phyloP scores from a whole-genome alignment of 2,113 vertebrate species.

The Xiphophorus couchianus region DNA sequence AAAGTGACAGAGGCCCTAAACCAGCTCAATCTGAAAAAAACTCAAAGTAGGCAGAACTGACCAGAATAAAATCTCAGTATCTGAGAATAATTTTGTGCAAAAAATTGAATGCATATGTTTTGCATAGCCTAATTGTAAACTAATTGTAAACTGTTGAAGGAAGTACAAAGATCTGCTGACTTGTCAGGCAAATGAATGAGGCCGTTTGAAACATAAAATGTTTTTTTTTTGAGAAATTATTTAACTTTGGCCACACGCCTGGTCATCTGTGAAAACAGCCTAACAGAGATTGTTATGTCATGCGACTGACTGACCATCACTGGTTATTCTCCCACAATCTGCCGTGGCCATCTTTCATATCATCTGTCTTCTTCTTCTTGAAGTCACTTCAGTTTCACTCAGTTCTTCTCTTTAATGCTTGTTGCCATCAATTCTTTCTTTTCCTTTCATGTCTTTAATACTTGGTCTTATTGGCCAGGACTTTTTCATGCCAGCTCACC shows the following conservation, averaged over 20 bases:
- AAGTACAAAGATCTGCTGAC: background rate
- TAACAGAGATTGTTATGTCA: background rate
- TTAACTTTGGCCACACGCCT: background rate
- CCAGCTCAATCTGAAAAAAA: no score
- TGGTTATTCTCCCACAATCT: constrained; percentile 3
- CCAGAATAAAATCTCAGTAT: no score
- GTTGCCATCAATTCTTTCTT: background rate
- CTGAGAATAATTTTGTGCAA: no score
- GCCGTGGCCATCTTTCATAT: background rate
- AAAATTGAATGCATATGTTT: no score
- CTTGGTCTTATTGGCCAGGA: background rate
- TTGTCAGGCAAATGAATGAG: background rate
- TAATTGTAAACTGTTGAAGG: no score
- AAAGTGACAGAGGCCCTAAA: no score
- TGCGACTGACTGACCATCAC: background rate
- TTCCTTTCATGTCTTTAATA: background rate
- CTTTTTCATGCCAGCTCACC: background rate
- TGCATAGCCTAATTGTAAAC: no score
- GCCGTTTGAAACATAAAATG: background rate
- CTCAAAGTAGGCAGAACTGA: no score
- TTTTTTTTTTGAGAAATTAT: background rate
- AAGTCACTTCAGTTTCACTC: background rate
- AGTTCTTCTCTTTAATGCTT: background rate
- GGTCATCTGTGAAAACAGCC: background rate
- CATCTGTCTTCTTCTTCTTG: background rate